A percentile compares a stretch with the other conserved stretches of the same genome.
Conservation (phyloP, 2,113 vertebrate species). For the Hymenochirus boettgeri region DNA sequence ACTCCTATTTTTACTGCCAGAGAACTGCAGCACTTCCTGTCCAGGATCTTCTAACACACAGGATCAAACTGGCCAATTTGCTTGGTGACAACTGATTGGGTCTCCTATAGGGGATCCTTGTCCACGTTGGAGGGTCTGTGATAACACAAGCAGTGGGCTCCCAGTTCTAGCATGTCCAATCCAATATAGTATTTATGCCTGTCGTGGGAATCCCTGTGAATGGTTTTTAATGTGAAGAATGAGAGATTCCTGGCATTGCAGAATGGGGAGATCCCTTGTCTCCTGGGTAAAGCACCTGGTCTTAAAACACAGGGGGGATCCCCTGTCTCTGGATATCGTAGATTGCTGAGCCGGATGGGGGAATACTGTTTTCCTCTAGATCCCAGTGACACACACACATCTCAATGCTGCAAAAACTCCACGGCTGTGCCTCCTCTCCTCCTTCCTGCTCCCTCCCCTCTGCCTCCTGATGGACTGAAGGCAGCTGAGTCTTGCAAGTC, state of each 20-base stretch:
- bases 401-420: conserved; percentile 35
- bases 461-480: conserved; percentile 35
- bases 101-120: no score
- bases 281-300: background rate
- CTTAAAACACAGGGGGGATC: background rate
- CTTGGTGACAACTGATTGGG: no score
- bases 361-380: conserved; percentile 17
- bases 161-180: no score
- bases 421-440: conserved; percentile 6
- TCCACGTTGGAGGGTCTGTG: no score
- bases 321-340: background rate
- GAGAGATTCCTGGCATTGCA: conserved; percentile 6
- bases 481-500: conserved; percentile 38
- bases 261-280: conserved; percentile 2
- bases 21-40: no score
- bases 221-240: no score
- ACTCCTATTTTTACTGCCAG: no score
- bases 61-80: no score
- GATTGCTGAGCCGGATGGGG: conserved; percentile 1
- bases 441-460: conserved; percentile 23
- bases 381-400: conserved; percentile 20
- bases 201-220: no score
- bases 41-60: no score
- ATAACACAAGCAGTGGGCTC: no score
- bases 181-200: no score